Evolutionary conservation across 2,797 vertebrate genomes (phyloP).

Genomic region (Epinephelus awoara): DNA sequence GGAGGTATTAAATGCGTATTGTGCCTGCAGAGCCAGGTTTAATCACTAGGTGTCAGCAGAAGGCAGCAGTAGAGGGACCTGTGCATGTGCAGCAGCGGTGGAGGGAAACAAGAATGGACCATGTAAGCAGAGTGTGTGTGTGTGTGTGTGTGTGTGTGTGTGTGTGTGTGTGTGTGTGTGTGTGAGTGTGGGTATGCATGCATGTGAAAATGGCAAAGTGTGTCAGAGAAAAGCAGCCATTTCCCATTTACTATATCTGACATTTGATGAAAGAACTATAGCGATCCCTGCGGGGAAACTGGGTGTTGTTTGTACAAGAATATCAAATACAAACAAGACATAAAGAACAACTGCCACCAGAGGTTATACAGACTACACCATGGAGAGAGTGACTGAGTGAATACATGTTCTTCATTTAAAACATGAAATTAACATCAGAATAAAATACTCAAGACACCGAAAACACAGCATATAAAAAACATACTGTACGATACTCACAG

Average conservation of each 20-base stretch:
- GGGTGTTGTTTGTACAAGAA: neutral
- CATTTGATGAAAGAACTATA: neutral
- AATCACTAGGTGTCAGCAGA: slow-evolving; percentile 78
- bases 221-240: slow-evolving; percentile 1
- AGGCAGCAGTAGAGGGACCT: slow-evolving; percentile 6
- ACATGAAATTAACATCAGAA: neutral
- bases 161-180: neutral
- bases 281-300: slow-evolving; percentile 4
- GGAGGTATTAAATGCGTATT: neutral
- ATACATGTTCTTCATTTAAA: too few relatives aligned
- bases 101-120: neutral
- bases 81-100: neutral
- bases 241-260: slow-evolving; percentile 1
- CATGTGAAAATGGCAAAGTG: slow-evolving; percentile 1
- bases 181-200: neutral
- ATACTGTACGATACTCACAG: neutral
- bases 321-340: slow-evolving; percentile 10
- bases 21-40: slow-evolving; percentile 18
- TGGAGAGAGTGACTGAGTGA: too few relatives aligned
- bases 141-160: neutral
- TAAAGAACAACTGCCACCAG: neutral
- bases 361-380: too few relatives aligned
- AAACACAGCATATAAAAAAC: neutral
- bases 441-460: neutral
- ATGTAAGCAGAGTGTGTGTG: neutral